These are phyloP conservation scores for Hycleus phaleratus DNA, from an alignment of 1,140 invertebrate species.

Conservation along the genomic window DNA sequence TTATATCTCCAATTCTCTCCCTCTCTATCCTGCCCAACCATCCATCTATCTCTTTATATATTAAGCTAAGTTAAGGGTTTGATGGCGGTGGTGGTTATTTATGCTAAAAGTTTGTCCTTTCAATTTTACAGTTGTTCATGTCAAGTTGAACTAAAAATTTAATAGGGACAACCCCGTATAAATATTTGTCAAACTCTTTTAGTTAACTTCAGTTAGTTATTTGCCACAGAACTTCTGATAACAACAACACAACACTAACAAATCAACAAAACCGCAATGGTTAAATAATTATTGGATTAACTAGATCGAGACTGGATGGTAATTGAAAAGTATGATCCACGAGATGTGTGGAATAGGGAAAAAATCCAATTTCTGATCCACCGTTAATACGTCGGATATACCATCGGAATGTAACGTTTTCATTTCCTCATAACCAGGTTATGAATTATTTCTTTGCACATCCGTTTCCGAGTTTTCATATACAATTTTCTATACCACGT, in stretches of 20 bases:
- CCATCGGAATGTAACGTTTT: slow-evolving; percentile 16
- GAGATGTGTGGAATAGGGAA: no score
- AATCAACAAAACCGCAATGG: no score
- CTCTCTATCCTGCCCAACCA: background rate
- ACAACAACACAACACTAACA: no score
- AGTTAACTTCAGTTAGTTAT: no score
- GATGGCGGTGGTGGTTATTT: slow-evolving; percentile 14
- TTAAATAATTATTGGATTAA: no score
- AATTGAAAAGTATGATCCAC: no score
- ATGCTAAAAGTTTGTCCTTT: slow-evolving; percentile 19
- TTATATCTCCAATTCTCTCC: background rate
- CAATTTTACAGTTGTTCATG: slow-evolving; percentile 21
- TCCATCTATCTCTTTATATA: slow-evolving; percentile 6
- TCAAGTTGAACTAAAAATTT: slow-evolving; percentile 12
- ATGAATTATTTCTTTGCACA: slow-evolving; percentile 21
- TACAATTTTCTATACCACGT: slow-evolving; percentile 12
- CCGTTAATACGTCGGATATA: background rate
- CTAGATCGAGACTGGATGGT: no score
- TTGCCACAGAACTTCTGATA: no score
- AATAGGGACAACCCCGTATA: slow-evolving; percentile 11
- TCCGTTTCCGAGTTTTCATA: slow-evolving; percentile 15
- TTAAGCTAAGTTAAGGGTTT: slow-evolving; percentile 10
- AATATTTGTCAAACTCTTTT: slow-evolving; percentile 2
- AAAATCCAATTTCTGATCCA: no score
- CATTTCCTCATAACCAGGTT: slow-evolving; percentile 18